Evolutionary conservation across 2,113 vertebrate species (phyloP), one percentile per base, ranked within the genome.

Genomic region (Phyllostomus discolor): DNA sequence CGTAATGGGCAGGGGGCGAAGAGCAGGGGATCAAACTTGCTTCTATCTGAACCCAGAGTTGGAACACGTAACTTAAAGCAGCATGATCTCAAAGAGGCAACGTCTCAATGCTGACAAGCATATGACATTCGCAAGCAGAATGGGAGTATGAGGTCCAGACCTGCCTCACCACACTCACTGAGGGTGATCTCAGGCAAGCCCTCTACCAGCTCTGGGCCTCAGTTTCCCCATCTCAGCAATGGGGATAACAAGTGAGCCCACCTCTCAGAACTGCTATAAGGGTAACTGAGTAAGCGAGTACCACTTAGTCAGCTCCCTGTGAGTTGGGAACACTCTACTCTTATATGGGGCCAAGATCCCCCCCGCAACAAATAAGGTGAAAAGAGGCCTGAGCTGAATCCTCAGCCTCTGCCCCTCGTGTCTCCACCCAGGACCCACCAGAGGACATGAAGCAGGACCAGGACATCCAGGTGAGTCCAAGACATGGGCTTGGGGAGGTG

Each of bases 391-490:
- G 24, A 84, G 62, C 17, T 15, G 41, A 33, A 15, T 9, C 70
- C 76, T 84, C 64, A 66, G 43, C 69, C 31, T 69, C 82, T 93
- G 72, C 54, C 84, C 88, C 59, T 78, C 81, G 5, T 92, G 20
- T 97, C 88, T 97, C 89, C 89, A 72, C n/a, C 20, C 88, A 98
- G 97, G 97, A 98, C 48, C 85, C 93, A 0, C 91, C 90, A 0
- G 97, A 95, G 33, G 95, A 95, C 76, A 97, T 97, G 97, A 97
- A 96, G 17, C 95, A 98, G 76, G 96, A 98, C 88, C 95, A 50
- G 8, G 97, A 98, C 28, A 98, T 98, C 69, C 91, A 98, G 98
- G 98, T 98, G 93, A 16, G 97, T 75, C 57, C 28, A 14, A 85
- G 28, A 9, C 43, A 8, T 22, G 88, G 35, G 64, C 41, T n/a